phyloP scores from a whole-genome alignment of 2,888 invertebrate species.

The Teinopalpus imperialis region DNA sequence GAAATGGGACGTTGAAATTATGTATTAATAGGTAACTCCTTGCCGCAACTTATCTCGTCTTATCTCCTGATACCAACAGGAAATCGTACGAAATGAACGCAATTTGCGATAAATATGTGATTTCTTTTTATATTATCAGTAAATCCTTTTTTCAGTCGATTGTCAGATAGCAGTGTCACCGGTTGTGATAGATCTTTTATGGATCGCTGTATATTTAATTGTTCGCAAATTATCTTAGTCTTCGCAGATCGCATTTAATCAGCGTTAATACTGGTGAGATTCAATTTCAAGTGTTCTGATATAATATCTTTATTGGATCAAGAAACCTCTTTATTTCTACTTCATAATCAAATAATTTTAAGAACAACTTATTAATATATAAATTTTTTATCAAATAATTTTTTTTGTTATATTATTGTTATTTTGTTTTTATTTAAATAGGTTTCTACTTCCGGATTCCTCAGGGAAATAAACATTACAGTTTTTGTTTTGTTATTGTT shows the following conservation, averaged over 20 bases:
- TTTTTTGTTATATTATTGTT: no score
- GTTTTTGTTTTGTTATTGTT: no score
- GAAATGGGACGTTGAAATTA: constrained; percentile 12
- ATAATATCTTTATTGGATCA: constrained; percentile 13
- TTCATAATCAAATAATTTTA: constrained; percentile 10
- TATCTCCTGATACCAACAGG: constrained; percentile 59
- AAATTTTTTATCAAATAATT: no score
- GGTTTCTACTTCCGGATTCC: no score
- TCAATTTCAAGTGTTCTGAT: constrained; percentile 26
- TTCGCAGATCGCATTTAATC: constrained; percentile 46
- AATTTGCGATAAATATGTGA: constrained; percentile 73
- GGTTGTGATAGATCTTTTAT: constrained; percentile 55
- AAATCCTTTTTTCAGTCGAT: constrained; percentile 76
- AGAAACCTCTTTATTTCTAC: background rate
- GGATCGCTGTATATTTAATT: constrained; percentile 19
- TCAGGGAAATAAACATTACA: no score
- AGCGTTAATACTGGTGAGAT: constrained; percentile 38
- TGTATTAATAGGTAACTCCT: constrained; percentile 42
- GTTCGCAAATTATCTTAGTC: constrained; percentile 30
- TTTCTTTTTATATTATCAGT: constrained; percentile 64
- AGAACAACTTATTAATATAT: no score
- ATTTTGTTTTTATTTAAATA: no score
- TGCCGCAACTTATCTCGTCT: constrained; percentile 45
- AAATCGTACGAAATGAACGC: constrained; percentile 64
- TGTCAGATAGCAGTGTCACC: constrained; percentile 59